Evolutionary conservation across 2,888 invertebrate genomes (phyloP).

Genomic region (Hedya salicella): DNA sequence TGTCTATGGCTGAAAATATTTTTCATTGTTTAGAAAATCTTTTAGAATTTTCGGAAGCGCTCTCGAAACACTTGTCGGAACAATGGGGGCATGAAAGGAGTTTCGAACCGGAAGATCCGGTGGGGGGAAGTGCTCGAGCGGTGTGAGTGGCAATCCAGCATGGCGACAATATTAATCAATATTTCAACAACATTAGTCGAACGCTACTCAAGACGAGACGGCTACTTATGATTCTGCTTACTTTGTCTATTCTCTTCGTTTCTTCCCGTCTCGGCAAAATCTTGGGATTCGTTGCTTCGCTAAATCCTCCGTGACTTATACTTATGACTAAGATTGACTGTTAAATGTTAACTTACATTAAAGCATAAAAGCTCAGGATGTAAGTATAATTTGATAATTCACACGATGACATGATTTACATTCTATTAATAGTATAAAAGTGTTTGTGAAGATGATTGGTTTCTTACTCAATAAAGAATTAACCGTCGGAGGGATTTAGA

Average conservation of each 20-base stretch:
- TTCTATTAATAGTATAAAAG: no score
- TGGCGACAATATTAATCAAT: constrained; percentile 86
- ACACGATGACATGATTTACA: no score
- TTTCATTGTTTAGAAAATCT: constrained; percentile 53
- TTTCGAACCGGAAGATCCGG: constrained; percentile 69
- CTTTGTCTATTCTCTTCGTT: constrained; percentile 26
- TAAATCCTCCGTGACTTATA: background rate
- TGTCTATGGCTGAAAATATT: constrained; percentile 55
- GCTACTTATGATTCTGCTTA: constrained; percentile 57
- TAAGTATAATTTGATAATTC: no score
- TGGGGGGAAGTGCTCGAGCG: constrained; percentile 63
- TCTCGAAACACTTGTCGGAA: constrained; percentile 54
- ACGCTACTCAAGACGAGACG: constrained; percentile 70
- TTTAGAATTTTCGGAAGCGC: constrained; percentile 59
- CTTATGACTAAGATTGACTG: no score
- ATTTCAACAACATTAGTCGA: constrained; percentile 82
- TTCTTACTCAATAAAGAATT: no score
- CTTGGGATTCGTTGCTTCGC: background rate
- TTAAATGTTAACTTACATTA: no score
- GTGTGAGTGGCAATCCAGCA: constrained; percentile 74
- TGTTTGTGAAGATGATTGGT: no score
- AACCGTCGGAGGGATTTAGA: no score
- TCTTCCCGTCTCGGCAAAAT: background rate
- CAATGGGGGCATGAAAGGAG: constrained; percentile 70
- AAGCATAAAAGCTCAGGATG: no score